Evolutionary conservation across 2,113 vertebrate genomes (phyloP), one percentile per base, ranked within the genome.

Genomic region (Columba janthina): DNA sequence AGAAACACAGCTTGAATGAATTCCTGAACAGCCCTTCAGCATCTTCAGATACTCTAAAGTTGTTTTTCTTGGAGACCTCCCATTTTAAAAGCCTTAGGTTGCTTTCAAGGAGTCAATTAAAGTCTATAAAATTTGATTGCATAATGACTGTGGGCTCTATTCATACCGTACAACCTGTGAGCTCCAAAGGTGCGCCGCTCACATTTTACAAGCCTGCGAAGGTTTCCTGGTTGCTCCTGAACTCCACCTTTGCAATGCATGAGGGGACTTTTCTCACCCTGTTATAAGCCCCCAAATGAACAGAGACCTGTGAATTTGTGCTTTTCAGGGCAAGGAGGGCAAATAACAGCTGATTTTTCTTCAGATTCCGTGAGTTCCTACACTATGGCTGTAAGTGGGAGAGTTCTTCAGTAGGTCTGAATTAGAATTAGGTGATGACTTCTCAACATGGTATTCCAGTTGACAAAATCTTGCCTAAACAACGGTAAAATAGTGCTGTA

Each of bases 51-150:
- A 82, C 58, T 62, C 91, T 77, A 65, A 76, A 72, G 72, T 7
- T 95, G 89, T 96, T 98, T 98, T 95, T 96, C 96, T 98, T 98
- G 97, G 97, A 97, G 72, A 71, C 46, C 64, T 96, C 60, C 31
- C 69, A 42, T 97, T 97, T 93, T 91, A 93, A 97, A 97, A 94
- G 90, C 97, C 58, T 90, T 95, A 85, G 57, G 79, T 95, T 96
- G 83, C 95, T 97, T 97, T 96, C 91, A 96, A 78, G 88, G 85
- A 96, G 84, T 95, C 88, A 69, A 96, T 97, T 93, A 93, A 90
- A 90, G 94, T 91, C 80, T 92, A 91, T 95, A 95, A 97, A 96
- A 93, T 91, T 96, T 96, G 90, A 84, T 94, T 97, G 97, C 95
- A 78, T 88, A 73, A 97, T 89, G 88, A 90, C 90, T 95, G 95